Base-by-base conservation (phyloP, 2,888 invertebrate species). In the Spodoptera littoralis region DNA sequence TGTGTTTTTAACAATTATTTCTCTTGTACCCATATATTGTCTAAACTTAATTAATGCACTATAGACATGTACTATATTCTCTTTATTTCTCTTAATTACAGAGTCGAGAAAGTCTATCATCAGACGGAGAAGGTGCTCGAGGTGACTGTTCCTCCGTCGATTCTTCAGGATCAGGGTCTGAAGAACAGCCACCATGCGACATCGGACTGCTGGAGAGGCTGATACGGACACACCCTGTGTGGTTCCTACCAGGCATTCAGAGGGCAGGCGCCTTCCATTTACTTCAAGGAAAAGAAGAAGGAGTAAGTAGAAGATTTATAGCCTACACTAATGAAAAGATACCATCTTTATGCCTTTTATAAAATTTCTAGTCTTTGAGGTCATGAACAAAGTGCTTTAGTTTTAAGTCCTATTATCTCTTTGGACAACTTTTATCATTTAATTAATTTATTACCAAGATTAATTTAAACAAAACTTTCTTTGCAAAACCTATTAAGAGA, bases 191-290 rank as follows among this genome's bases (percentile, higher is more conserved):
- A 71, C 97, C 97, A 72, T 98, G 98, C 89, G 97, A 97, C 94
- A 97, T 98, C 85, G 97, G 97, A 24, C 93, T 98, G 73, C 95
- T 98, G 85, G 99, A 99, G 90, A 96, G 98, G 74, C 96, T 99
- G 79, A 97, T 98, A 86, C 96, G 98, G 76, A 98, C 98, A 42
- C 98, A 99, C 92, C 98, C 98, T 48, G 98, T 99, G 83, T 99
- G 99, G 99, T 99, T 98, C 91, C 95, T 99, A 70, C 98, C 98
- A 0, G 98, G 98, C 45, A 98, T 99, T 57, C 98, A 98, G 86
- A 96, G 99, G 75, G 98, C 98, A 60, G 99, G 98, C 5, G 98
- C 98, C 30, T 98, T 98, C 80, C 99, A 99, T 92, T 96, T 99
- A 79, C 96, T 99, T 53, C 98, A 99, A 92, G 98, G 98, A 84